phyloP scores from a whole-genome alignment of 2,113 vertebrate genomes.

The Lycaon pictus region DNA sequence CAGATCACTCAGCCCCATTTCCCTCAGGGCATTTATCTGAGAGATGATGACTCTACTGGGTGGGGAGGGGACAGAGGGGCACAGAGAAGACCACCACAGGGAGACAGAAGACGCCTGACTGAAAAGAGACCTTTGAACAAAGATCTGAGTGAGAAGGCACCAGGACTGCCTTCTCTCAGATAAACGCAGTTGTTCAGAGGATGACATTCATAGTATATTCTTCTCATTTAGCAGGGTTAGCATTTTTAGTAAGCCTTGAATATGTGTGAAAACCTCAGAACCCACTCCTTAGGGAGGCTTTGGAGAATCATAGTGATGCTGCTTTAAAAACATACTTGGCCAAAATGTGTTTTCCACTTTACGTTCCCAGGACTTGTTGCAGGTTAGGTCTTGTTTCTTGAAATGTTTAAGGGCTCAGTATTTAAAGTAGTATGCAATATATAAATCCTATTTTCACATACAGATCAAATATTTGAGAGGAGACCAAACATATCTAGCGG shows the following conservation, averaged over 20 bases:
- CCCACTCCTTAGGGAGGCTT: not conserved
- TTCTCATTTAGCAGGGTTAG: not conserved
- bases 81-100: not conserved
- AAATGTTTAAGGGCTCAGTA: not conserved
- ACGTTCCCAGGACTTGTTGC: not conserved
- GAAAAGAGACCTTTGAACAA: not conserved
- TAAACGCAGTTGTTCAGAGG: not conserved
- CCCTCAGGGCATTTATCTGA: not conserved
- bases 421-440: not conserved
- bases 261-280: not conserved
- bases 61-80: accelerated
- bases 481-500: not conserved
- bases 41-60: not conserved
- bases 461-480: not conserved
- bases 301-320: not conserved
- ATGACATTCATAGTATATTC: not conserved
- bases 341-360: not conserved
- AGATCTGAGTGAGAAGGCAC: not conserved
- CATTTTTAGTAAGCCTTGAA: not conserved
- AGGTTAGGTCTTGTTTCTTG: not conserved
- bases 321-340: not conserved
- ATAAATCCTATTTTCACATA: not conserved
- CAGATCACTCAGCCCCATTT: no score
- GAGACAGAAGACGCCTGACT: not conserved
- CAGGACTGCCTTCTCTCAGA: not conserved